Evolutionary conservation across 1,140 invertebrate genomes (phyloP).

Genomic region (Drosophila nasuta): DNA sequence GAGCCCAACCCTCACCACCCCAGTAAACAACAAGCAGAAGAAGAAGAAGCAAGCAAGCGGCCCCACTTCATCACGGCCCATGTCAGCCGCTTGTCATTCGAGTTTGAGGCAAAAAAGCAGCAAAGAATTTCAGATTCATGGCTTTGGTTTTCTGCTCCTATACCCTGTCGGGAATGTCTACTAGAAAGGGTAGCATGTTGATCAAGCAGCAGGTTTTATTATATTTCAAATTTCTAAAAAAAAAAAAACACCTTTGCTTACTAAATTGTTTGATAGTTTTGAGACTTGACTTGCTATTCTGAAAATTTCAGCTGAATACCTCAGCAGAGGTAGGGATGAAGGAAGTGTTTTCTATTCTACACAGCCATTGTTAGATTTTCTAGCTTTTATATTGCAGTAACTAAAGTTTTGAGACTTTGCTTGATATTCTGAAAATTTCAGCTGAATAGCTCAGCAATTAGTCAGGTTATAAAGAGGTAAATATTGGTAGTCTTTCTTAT

Average conservation of each 20-base stretch:
- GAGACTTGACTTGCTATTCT: no score
- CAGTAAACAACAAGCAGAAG: slow-evolving; percentile 18
- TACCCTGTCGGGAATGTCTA: slow-evolving; percentile 1
- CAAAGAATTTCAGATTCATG: slow-evolving; percentile 79
- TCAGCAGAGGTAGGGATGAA: no score
- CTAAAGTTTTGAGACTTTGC: not conserved
- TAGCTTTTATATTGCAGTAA: not conserved
- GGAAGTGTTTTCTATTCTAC: no score
- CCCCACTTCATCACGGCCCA: slow-evolving; percentile 50
- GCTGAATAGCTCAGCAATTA: no score
- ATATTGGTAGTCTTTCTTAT: no score
- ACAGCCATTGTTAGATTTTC: not conserved
- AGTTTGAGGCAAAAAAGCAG: slow-evolving; percentile 59
- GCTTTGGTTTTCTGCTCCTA: slow-evolving; percentile 50
- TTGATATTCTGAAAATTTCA: slow-evolving; percentile 5
- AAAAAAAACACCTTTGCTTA: no score
- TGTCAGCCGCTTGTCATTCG: slow-evolving; percentile 75
- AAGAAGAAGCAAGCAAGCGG: slow-evolving; percentile 6
- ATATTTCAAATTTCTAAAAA: no score
- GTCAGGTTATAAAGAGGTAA: no score
- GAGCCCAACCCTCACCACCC: slow-evolving; percentile 1
- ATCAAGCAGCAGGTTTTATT: not conserved
- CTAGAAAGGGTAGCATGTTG: not conserved
- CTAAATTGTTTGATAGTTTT: no score
- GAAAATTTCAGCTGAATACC: no score